These are phyloP conservation scores for Phrynocephalus versicolor DNA, from an alignment of 2,113 vertebrate genomes.

Conservation along the genomic window DNA sequence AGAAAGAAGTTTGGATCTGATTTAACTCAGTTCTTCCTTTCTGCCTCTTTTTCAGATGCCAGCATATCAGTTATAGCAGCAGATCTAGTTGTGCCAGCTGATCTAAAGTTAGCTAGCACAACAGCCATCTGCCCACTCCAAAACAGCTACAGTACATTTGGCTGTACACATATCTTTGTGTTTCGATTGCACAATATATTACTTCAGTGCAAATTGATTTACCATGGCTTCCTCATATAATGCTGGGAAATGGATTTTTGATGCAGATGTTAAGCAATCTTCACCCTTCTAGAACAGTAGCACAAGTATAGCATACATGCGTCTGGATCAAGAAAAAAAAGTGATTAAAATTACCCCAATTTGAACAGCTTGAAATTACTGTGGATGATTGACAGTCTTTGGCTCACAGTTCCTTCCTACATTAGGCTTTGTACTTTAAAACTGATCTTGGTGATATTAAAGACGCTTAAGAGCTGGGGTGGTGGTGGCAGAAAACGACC, in stretches of 20 bases:
- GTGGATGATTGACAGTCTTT: neutral
- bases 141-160: too few species aligned
- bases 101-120: too few species aligned
- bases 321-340: neutral
- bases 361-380: neutral
- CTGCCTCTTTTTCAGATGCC: too few species aligned
- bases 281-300: too few species aligned
- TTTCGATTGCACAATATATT: neutral
- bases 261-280: neutral
- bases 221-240: neutral
- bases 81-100: too few species aligned
- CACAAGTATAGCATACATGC: neutral
- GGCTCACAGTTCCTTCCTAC: neutral
- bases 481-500: too few species aligned
- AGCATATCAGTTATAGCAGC: too few species aligned
- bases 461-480: too few species aligned
- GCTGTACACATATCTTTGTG: too few species aligned
- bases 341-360: neutral
- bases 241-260: neutral
- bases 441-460: neutral
- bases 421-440: neutral
- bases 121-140: too few species aligned
- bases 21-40: too few species aligned
- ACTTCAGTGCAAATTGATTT: neutral
- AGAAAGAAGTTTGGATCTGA: too few species aligned